A percentile compares a stretch with the other conserved stretches of the same genome.
Evolutionary conservation across 2,888 invertebrate species (phyloP).

Genomic region (Acanthococcus lagerstroemiae): DNA sequence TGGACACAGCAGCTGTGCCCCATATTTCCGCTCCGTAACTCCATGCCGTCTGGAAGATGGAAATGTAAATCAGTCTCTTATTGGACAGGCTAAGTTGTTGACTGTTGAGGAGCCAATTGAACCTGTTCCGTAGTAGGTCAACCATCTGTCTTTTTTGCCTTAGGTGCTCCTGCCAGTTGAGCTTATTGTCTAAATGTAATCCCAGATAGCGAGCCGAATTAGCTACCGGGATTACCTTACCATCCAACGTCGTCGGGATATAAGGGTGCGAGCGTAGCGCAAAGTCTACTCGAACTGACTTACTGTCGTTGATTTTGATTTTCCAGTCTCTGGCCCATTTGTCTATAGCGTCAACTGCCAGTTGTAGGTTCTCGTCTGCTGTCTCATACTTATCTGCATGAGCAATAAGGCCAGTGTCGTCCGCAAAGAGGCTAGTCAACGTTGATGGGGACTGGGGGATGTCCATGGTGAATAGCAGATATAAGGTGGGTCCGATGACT

Average conservation of each 20-base stretch:
- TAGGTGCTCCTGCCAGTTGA: not conserved
- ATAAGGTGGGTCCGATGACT: not conserved
- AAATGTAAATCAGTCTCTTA: conserved; percentile 13
- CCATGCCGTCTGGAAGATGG: conserved; percentile 15
- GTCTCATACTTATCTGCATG: not conserved
- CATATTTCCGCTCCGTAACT: conserved; percentile 12
- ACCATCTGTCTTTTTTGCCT: not conserved
- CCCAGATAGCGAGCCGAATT: not conserved
- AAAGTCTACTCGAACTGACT: not conserved
- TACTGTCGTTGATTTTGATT: not conserved
- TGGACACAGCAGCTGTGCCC: conserved; percentile 8
- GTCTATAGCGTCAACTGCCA: not conserved
- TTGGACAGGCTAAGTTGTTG: conserved; percentile 1
- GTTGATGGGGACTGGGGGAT: not conserved
- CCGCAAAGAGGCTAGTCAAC: not conserved
- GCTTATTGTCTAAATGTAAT: not conserved
- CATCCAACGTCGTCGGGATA: not conserved
- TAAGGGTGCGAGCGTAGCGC: not conserved
- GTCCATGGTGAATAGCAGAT: not conserved
- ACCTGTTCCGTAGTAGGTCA: not conserved
- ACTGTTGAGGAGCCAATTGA: conserved; percentile 6
- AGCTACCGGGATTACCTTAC: not conserved
- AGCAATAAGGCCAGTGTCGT: not conserved
- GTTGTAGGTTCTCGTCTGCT: not conserved
- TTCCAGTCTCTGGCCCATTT: not conserved